Percentiles rank a stretch among this genome's conserved stretches.
Evolutionary conservation across 2,113 vertebrate species (phyloP).

Genomic region (Epinephelus lanceolatus): DNA sequence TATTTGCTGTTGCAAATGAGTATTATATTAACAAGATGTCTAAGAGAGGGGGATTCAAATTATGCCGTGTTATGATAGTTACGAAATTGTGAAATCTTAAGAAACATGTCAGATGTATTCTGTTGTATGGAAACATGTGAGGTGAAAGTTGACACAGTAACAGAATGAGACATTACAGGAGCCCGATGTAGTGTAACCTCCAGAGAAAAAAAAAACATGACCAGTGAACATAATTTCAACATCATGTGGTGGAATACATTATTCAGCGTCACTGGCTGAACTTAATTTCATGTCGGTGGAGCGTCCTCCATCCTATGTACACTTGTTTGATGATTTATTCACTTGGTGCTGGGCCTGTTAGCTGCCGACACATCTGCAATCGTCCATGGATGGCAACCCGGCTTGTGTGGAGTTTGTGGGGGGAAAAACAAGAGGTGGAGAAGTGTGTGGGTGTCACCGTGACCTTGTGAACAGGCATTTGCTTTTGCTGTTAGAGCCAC

Average conservation of each 20-base stretch:
- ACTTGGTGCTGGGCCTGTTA: slow-evolving; percentile 38
- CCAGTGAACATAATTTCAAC: slow-evolving; percentile 31
- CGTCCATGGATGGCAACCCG: slow-evolving; percentile 8
- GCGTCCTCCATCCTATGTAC: slow-evolving; percentile 36
- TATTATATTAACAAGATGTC: background rate
- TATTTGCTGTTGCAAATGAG: background rate
- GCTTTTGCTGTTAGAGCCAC: slow-evolving; percentile 9
- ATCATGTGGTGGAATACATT: slow-evolving; percentile 47
- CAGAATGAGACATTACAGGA: background rate
- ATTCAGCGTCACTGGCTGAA: slow-evolving; percentile 61
- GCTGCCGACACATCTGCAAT: slow-evolving; percentile 46
- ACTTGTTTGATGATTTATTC: slow-evolving; percentile 72
- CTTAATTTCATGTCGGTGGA: slow-evolving; percentile 45
- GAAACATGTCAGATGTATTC: background rate
- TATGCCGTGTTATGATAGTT: too few relatives aligned
- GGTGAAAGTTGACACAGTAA: slow-evolving; percentile 14
- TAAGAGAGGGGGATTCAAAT: background rate
- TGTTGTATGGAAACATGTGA: background rate
- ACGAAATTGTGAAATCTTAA: background rate
- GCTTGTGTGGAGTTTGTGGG: slow-evolving; percentile 1
- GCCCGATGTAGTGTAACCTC: background rate
- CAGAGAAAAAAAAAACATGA: slow-evolving; percentile 31
- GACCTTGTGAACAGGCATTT: slow-evolving; percentile 32
- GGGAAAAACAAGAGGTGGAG: background rate
- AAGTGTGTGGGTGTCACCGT: background rate